Evolutionary conservation across 2,888 invertebrate genomes (phyloP), one percentile per base, ranked within the genome.

Genomic region (Archips xylosteana): DNA sequence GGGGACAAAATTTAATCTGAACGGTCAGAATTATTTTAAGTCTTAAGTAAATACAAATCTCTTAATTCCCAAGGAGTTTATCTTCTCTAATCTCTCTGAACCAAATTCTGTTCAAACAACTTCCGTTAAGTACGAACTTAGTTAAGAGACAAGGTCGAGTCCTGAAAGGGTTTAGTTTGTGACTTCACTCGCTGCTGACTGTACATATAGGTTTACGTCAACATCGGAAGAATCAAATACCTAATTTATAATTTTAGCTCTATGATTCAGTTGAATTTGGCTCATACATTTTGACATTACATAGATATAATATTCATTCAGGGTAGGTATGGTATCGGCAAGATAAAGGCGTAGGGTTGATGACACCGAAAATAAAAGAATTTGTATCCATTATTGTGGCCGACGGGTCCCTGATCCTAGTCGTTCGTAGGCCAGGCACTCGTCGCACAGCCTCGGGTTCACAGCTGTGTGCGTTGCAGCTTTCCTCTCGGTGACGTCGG

Each of bases 71-170:
- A 42, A 49, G 66, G 78, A 82, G 81, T 82, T 87, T 82, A 85
- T 85, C 82, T 83, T 80, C 78, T 82, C 75, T 86, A 85, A 88
- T 85, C 85, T 86, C 76, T 80, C 76, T 74, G 76, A 82, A 82
- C 80, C 80, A 81, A 83, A 83, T 84, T 83, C 81, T 79, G 82
- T 82, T 83, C 77, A 80, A 85, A 83, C 82, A 87, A 87, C 80
- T 85, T 82, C 69, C 77, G 78, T 81, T 82, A 84, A 84, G 83
- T 81, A 84, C 79, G 82, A 85, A 84, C 84, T 87, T 83, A 80
- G 82, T 86, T 83, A 81, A 75, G 77, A 82, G 79, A 82, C 82
- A 80, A 81, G 78, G 83, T 81, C 76, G 75, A 80, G 78, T 81
- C 79, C 79, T 79, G 75, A 83, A 84, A 82, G 80, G 81, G 81